Percentiles rank a stretch among this genome's conserved stretches.
These are phyloP conservation scores for Sebastiscus albofasciatus DNA, from an alignment of 2,797 vertebrate species.

Conservation along the genomic window DNA sequence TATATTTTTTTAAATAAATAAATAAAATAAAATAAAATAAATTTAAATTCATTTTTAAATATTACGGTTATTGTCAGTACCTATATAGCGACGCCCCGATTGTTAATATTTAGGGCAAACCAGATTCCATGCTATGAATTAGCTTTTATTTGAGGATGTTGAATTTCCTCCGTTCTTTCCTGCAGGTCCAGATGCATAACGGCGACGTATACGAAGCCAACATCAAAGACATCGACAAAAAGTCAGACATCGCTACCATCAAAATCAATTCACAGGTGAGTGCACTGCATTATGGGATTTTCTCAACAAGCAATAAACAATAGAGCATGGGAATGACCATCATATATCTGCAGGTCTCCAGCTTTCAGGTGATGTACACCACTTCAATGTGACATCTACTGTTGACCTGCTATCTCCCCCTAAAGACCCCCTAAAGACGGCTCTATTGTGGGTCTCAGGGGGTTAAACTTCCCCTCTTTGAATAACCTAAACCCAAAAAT, in stretches of 20 bases:
- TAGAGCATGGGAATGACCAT: too few relatives aligned
- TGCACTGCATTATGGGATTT: background rate
- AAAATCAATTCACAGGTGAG: conserved; percentile 90
- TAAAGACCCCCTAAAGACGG: too few relatives aligned
- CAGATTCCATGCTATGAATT: background rate
- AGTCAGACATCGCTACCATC: conserved; percentile 95
- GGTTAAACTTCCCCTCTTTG: background rate
- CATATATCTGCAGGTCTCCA: too few relatives aligned
- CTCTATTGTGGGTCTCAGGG: background rate
- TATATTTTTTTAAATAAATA: too few relatives aligned
- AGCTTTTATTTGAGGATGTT: background rate
- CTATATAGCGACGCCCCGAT: too few relatives aligned
- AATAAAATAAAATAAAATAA: too few relatives aligned
- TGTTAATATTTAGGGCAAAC: too few relatives aligned
- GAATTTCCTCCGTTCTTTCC: background rate
- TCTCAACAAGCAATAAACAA: background rate
- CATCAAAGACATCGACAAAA: conserved; percentile 94
- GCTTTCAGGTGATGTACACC: too few relatives aligned
- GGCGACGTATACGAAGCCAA: conserved; percentile 90
- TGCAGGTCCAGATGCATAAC: conserved; percentile 88
- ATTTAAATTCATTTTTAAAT: too few relatives aligned
- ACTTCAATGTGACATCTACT: too few relatives aligned
- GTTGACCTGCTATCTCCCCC: too few relatives aligned
- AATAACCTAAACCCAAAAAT: background rate
- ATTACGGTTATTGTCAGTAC: too few relatives aligned